Evolutionary conservation across 2,888 invertebrate genomes (phyloP), one percentile per base, ranked within the genome.

Genomic region (Drosophila demipolita): DNA sequence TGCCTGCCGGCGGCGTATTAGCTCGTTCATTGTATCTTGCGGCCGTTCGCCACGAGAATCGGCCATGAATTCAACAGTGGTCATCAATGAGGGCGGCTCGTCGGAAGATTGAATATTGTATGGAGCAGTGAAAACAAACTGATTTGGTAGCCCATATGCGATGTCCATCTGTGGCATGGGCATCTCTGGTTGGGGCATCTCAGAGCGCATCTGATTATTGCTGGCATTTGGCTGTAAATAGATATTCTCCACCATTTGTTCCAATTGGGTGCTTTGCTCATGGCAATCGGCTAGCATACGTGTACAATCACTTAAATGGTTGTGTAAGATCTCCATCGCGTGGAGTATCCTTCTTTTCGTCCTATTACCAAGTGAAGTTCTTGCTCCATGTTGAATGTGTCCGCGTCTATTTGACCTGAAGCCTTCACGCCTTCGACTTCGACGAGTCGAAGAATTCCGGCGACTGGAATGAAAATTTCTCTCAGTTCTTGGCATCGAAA

Each of bases 11-110:
- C 53, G 53, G 6, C 23, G 53, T 6, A 53, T 36, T 23, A 53
- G 15, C 53, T 23, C 35, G 11, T 15, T 7, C 9, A 53, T 23
- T 5, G 53, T 53, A 1, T 36, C 9, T 1, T 36, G 9, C 17
- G 53, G 53, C 9, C 9, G 23, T 17, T 53, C 53, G 35, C 35
- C 35, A 36, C 53, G 53, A 23, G 17, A 15, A 23, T 53, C 53
- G 5, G 53, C 55, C 38, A 55, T 4, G 5, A 26, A 38, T 8
- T n/a, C 12, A 7, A 38, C 38, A 8, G n/a, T 12, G n/a, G n/a
- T 7, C 15, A 55, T 6, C 26, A 55, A 15, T 4, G n/a, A 7
- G 17, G n/a, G 26, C 38, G 38, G n/a, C 8, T 38, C 53, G 17
- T 2, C 23, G 40, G 36, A 26, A 6, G 26, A 29, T 29, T 2